Evolutionary conservation across 1,140 invertebrate genomes (phyloP), one percentile per base, ranked within the genome.

Genomic region (Rhopalosiphum maidis): DNA sequence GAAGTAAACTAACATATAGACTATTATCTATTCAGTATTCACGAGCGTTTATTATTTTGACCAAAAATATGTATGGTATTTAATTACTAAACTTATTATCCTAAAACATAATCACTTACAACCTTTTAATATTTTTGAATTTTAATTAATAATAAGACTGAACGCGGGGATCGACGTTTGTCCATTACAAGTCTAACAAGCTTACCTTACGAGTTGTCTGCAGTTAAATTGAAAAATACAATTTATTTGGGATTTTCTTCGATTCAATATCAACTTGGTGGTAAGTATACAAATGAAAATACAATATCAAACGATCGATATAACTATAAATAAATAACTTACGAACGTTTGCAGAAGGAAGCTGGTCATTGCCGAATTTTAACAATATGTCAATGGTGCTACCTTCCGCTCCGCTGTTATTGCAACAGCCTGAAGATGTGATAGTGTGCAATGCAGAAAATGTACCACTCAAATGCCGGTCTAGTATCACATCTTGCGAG

Each of bases 331-430:
- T 30, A 9, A 30, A 77, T 54, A 89, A 89, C n/a, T 55, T 35
- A 51, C 25, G 46, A 89, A 51, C 30, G 35, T 37, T 55, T 35
- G 1, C 54, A 90, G 89, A 90, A 21, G 89, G 89, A 7, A 85
- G n/a, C 18, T 86, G 91, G 91, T 55, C 91, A 21, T 43, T 54
- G 48, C 95, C 96, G 93, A 95, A 95, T 93, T 96, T 97, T 5
- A 96, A 97, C 94, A 97, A 97, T 51, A 95, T 96, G 30, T 96
- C 96, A 21, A 97, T 97, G 94, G 96, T 96, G 90, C 97, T 96
- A 94, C 97, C 97, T 4, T 96, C 97, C 2, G 97, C 97, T 0
- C 97, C 97, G 0, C 94, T 97, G 43, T 95, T 97, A 90, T 96
- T 96, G 5, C 97, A 97, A 94, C 95, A 95, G 0, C 94, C 94